Conservation (phyloP, 2,797 vertebrate species). For the Amblyraja radiata region DNA sequence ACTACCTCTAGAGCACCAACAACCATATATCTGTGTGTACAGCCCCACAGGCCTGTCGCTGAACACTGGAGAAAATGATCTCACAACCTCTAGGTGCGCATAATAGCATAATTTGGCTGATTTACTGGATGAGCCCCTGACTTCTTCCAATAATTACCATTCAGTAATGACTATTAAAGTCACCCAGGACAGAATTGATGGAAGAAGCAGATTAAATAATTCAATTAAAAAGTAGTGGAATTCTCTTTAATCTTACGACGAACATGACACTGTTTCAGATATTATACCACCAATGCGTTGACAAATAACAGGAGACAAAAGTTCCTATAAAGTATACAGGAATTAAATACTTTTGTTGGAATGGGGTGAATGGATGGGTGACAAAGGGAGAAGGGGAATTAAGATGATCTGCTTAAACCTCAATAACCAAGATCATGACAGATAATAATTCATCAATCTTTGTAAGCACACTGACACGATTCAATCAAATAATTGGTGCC, state of each 20-base stretch:
- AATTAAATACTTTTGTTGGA: not conserved
- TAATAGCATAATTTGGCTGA: not conserved
- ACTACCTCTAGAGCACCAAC: not conserved
- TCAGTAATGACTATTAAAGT: not conserved
- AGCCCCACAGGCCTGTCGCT: too few species aligned
- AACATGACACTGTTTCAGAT: not conserved
- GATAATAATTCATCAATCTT: not conserved
- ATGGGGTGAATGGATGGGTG: not conserved
- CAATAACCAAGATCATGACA: not conserved
- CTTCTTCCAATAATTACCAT: not conserved
- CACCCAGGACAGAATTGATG: not conserved
- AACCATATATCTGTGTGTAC: not conserved
- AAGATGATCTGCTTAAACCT: not conserved
- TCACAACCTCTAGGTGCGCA: too few species aligned
- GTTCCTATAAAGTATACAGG: not conserved
- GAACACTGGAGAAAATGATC: not conserved
- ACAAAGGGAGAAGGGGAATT: not conserved
- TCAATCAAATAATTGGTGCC: not conserved
- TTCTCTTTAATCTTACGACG: not conserved
- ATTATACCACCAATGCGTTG: not conserved
- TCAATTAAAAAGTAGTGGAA: conserved; percentile 5
- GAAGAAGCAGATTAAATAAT: not conserved
- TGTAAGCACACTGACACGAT: not conserved
- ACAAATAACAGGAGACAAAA: not conserved
- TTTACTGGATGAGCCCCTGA: not conserved